Evolutionary conservation across 2,113 vertebrate genomes (phyloP).

Genomic region (Phainopepla nitens): DNA sequence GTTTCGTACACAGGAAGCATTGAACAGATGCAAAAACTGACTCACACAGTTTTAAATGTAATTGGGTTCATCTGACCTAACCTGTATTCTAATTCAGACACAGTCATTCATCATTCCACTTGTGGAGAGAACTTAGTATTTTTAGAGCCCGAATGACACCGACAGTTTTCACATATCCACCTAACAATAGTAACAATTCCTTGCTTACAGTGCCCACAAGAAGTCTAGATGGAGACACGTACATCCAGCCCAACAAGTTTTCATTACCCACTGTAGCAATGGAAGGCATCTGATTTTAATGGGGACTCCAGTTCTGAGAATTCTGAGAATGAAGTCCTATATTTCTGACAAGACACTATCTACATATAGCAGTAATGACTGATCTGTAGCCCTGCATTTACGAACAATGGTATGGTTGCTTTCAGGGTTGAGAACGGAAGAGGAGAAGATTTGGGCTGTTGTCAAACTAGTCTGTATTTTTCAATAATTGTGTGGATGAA

Average conservation of each 20-base stretch:
- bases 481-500: background rate
- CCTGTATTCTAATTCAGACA: background rate
- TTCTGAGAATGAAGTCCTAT: background rate
- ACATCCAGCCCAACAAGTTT: background rate
- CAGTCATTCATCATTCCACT: background rate
- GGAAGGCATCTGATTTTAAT: background rate
- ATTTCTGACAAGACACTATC: background rate
- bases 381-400: background rate
- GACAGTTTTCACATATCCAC: background rate
- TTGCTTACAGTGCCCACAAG: background rate
- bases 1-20: background rate
- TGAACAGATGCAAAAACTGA: background rate
- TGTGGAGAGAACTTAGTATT: background rate
- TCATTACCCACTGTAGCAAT: background rate
- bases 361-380: background rate
- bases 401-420: background rate
- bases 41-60: background rate
- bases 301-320: background rate
- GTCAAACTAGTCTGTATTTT: background rate
- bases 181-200: background rate
- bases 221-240: background rate
- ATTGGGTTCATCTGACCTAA: background rate
- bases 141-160: background rate
- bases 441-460: background rate
- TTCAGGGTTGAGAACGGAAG: background rate